Conservation (phyloP, 1,140 invertebrate species). For the Adoxophyes honmai region DNA sequence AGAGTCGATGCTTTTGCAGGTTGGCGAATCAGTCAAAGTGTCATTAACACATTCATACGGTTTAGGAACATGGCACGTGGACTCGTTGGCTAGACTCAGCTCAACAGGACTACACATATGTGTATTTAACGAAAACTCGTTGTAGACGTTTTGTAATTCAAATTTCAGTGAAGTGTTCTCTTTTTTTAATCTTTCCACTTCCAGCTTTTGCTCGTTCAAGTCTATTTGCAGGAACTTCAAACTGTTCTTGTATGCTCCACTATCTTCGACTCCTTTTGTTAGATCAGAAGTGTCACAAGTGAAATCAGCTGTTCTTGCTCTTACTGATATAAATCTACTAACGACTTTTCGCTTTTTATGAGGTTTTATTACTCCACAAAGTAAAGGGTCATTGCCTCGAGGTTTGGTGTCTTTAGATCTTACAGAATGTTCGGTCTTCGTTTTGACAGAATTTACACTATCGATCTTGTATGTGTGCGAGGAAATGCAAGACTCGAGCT, state of each 20-base stretch:
- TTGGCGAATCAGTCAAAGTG: neutral
- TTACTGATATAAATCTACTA: slow-evolving; percentile 33
- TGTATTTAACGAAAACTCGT: slow-evolving; percentile 19
- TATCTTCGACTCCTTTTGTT: slow-evolving; percentile 23
- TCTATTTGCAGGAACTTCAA: slow-evolving; percentile 38
- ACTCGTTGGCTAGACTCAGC: neutral
- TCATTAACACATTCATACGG: slow-evolving; percentile 28
- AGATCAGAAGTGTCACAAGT: slow-evolving; percentile 27
- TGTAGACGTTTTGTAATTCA: slow-evolving; percentile 38
- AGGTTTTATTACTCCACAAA: slow-evolving; percentile 10
- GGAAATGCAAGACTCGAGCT: too few relatives aligned
- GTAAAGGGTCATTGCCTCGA: too few relatives aligned
- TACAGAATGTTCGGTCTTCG: too few relatives aligned
- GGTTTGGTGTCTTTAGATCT: too few relatives aligned
- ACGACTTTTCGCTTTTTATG: slow-evolving; percentile 21
- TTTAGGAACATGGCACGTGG: slow-evolving; percentile 23
- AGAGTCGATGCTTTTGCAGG: slow-evolving; percentile 46
- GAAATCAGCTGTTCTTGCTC: slow-evolving; percentile 29
- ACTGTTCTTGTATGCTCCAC: slow-evolving; percentile 31
- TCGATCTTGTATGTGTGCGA: too few relatives aligned
- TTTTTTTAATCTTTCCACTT: slow-evolving; percentile 45
- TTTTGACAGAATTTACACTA: too few relatives aligned
- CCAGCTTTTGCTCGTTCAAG: slow-evolving; percentile 34
- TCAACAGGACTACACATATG: neutral
- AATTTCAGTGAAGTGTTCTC: slow-evolving; percentile 48